These are phyloP conservation scores for Pteromalus puparum DNA, from an alignment of 1,140 invertebrate species.

Conservation along the genomic window DNA sequence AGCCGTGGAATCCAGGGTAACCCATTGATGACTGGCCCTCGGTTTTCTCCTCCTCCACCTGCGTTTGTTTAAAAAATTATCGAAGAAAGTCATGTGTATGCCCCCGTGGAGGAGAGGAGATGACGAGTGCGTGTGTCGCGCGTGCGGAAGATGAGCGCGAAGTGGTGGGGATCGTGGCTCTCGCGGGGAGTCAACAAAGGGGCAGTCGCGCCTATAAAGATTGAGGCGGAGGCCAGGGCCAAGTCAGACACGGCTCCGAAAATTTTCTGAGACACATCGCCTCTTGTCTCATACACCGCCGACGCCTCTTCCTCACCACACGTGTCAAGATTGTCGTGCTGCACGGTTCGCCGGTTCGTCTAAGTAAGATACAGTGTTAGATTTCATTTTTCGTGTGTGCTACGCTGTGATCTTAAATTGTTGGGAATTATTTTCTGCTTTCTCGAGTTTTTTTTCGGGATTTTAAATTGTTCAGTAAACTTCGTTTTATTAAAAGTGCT, in stretches of 20 bases:
- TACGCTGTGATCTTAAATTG: not conserved
- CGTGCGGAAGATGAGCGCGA: conserved; percentile 51
- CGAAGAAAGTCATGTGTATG: conserved; percentile 66
- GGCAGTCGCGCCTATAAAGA: conserved; percentile 71
- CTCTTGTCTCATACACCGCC: conserved; percentile 34
- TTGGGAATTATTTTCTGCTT: not conserved
- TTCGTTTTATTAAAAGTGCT: not conserved
- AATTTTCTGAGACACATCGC: conserved; percentile 66
- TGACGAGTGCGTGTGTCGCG: conserved; percentile 57
- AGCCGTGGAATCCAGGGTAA: conserved; percentile 2
- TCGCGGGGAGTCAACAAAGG: conserved; percentile 47
- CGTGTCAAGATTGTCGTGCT: not conserved
- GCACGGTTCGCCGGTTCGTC: not conserved
- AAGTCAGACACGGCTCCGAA: conserved; percentile 72
- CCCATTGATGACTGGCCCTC: not conserved
- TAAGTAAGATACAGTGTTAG: conserved; percentile 15
- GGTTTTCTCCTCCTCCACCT: conserved; percentile 16
- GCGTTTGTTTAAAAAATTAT: conserved; percentile 75
- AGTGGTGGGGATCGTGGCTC: conserved; percentile 56
- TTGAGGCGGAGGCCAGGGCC: conserved; percentile 68
- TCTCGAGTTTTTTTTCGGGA: not conserved
- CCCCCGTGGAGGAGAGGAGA: conserved; percentile 50
- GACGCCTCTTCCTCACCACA: not conserved
- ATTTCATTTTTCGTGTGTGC: not conserved
- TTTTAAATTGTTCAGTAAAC: no score